These are phyloP conservation scores for Phoeniculus purpureus DNA, from an alignment of 2,797 vertebrate genomes.

Conservation along the genomic window DNA sequence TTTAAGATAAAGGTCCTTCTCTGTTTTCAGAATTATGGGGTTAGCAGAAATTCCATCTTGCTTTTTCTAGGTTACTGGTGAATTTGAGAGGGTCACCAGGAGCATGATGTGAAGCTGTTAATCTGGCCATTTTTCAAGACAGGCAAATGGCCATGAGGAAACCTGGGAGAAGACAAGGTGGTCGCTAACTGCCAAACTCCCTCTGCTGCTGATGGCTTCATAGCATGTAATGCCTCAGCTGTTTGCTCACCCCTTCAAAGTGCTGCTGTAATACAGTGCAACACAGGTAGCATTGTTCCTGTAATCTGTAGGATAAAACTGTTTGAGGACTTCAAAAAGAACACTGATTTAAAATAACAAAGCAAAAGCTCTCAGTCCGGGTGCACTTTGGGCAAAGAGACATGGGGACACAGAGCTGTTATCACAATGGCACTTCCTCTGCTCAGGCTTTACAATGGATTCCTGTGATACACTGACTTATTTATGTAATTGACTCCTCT, in stretches of 20 bases:
- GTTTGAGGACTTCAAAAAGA: slow-evolving; percentile 65
- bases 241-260: slow-evolving; percentile 53
- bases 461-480: slow-evolving; percentile 39
- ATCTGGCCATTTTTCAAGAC: background rate
- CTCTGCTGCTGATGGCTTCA: background rate
- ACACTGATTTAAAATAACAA: slow-evolving; percentile 8
- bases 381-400: slow-evolving; percentile 8
- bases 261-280: slow-evolving; percentile 3
- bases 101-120: background rate
- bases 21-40: background rate
- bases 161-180: background rate
- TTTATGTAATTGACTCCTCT: slow-evolving; percentile 10
- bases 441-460: slow-evolving; percentile 10
- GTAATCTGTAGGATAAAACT: slow-evolving; percentile 54
- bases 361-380: slow-evolving; percentile 11
- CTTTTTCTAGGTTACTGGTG: background rate
- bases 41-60: background rate
- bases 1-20: background rate
- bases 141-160: background rate
- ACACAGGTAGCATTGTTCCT: slow-evolving; percentile 65
- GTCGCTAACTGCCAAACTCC: background rate
- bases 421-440: slow-evolving; percentile 49
- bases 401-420: background rate
- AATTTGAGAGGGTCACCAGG: background rate
- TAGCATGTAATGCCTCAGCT: background rate